Evolutionary conservation across 2,113 vertebrate species (phyloP), one percentile per base, ranked within the genome.

Genomic region (Columba janthina): DNA sequence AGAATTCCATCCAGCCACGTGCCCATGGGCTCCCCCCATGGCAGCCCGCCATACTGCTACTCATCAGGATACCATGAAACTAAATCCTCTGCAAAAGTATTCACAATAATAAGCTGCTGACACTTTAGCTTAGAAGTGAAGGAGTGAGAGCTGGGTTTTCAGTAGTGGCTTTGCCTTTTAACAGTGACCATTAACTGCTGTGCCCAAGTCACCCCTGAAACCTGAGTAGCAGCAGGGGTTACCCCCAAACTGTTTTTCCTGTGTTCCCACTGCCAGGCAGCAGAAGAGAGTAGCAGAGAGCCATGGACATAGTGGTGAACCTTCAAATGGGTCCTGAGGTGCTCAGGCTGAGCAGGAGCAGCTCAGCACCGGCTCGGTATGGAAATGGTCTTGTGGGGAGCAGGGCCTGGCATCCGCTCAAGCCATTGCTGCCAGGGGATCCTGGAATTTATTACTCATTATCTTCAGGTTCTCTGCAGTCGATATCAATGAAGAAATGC

Each of bases 241-340:
- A 38, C 10, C 11, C 36, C 12, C 48, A 44, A 16, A 34, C 9
- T 82, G 11, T 3, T 73, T 85, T 73, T 67, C 22, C 36, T 36
- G 29, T 29, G 26, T 26, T 31, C 24, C 10, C 1, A 0, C 21
- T 90, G 17, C 15, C n/a, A 58, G 54, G 20, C 21, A 24, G 14
- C 28, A 31, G 57, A 44, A 72, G 46, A n/a, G 32, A 36, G 12
- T 5, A 60, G 74, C 44, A 74, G 31, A 46, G 20, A 56, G 16
- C 8, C 13, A 8, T 0, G 1, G 5, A 24, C 0, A 0, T 0
- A 14, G 12, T 7, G 10, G 26, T 53, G 75, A 54, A 58, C 16
- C 9, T 66, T 72, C 38, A 51, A 18, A 34, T 40, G 0, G 13
- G 15, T 65, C 7, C 36, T 12, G 75, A 58, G 28, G 46, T 66